Evolutionary conservation across 2,888 invertebrate species (phyloP).

Genomic region (Calameuta filiformis): DNA sequence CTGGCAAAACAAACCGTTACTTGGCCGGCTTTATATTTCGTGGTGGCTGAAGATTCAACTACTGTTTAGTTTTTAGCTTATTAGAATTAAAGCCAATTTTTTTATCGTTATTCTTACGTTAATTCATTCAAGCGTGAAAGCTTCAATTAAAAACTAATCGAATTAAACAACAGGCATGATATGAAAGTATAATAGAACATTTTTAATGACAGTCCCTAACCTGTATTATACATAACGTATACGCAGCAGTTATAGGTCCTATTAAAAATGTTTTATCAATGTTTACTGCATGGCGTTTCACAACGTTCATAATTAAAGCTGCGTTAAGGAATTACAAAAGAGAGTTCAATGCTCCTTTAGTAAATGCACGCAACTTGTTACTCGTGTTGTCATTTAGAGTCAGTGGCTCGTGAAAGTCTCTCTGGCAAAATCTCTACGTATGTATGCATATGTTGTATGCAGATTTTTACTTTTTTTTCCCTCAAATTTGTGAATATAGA

Average conservation of each 20-base stretch:
- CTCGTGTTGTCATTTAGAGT: neutral
- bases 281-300: neutral
- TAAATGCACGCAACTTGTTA: neutral
- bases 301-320: neutral
- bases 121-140: neutral
- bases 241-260: neutral
- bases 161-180: neutral
- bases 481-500: neutral
- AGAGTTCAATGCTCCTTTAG: neutral
- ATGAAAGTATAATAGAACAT: neutral
- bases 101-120: neutral
- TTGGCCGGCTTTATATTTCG: slow-evolving; percentile 57
- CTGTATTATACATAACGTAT: too few relatives aligned
- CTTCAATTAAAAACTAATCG: neutral
- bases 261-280: neutral
- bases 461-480: neutral
- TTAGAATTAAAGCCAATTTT: neutral
- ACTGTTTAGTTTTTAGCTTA: neutral
- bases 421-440: neutral
- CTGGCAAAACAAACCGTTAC: slow-evolving; percentile 48
- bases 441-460: neutral
- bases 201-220: neutral
- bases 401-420: neutral
- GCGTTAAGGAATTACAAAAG: neutral
- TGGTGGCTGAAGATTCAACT: slow-evolving; percentile 7